Evolutionary conservation across 2,797 vertebrate genomes (phyloP).

Genomic region (Pyrrhura leucotis): DNA sequence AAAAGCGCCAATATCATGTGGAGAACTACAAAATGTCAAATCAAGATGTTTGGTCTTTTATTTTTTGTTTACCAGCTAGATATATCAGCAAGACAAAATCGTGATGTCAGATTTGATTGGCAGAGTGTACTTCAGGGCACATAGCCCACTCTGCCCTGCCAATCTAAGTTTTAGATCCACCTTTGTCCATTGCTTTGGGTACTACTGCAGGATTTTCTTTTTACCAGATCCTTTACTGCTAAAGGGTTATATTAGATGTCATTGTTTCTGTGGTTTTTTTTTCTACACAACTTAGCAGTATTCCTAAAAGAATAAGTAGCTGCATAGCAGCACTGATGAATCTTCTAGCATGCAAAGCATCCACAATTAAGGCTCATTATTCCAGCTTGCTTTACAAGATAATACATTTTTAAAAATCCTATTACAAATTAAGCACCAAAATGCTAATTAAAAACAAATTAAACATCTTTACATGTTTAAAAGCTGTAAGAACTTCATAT

Average conservation of each 20-base stretch:
- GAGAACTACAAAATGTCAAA: background rate
- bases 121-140: fast-evolving
- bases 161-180: background rate
- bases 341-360: background rate
- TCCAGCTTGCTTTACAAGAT: background rate
- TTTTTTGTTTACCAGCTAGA: background rate
- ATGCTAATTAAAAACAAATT: conserved; percentile 20
- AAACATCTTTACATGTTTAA: background rate
- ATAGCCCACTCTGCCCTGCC: fast-evolving
- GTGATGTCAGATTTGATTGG: background rate
- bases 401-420: background rate
- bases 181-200: background rate
- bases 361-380: background rate
- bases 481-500: background rate
- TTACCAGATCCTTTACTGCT: background rate
- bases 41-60: background rate
- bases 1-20: background rate
- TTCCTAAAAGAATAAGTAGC: background rate
- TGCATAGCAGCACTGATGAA: background rate
- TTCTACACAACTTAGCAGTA: background rate
- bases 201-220: background rate
- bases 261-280: background rate
- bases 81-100: background rate
- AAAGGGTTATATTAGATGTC: background rate
- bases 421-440: background rate